A percentile compares a stretch with the other conserved stretches of the same genome.
phyloP scores from a whole-genome alignment of 2,113 vertebrate genomes.

The Pelodiscus sinensis region DNA sequence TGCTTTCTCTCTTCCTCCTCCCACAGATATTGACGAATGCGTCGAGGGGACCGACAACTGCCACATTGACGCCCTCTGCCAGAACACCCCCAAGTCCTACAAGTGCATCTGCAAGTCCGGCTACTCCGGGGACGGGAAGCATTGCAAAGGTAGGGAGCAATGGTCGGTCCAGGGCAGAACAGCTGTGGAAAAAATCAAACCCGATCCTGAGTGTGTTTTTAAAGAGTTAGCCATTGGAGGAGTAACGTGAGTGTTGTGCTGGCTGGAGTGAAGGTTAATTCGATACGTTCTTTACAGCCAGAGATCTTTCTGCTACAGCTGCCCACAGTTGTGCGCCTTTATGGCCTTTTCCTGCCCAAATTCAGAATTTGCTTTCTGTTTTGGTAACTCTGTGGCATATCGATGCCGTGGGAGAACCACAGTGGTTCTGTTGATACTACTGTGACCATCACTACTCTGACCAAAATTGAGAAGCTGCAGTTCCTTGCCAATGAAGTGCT shows the following conservation, averaged over 20 bases:
- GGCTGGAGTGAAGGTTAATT: background rate
- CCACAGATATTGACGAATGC: slow-evolving; percentile 94
- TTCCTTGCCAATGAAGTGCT: background rate
- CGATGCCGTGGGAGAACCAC: background rate
- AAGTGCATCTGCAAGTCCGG: slow-evolving; percentile 97
- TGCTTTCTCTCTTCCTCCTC: background rate
- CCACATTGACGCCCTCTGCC: slow-evolving; percentile 96
- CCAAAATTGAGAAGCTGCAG: background rate
- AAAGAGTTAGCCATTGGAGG: background rate
- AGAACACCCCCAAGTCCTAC: slow-evolving; percentile 96
- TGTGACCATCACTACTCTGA: background rate
- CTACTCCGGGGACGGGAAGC: slow-evolving; percentile 96
- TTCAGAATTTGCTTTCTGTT: background rate
- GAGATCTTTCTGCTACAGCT: background rate
- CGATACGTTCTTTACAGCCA: background rate
- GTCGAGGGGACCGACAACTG: slow-evolving; percentile 93
- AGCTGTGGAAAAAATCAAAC: background rate
- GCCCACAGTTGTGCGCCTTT: background rate
- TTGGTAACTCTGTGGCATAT: background rate
- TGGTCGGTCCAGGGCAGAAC: background rate
- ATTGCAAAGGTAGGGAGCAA: slow-evolving; percentile 91
- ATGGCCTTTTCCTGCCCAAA: background rate
- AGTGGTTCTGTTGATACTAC: background rate
- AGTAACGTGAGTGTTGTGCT: background rate
- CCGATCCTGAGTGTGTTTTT: background rate